Base-by-base conservation (phyloP, 2,113 vertebrate genomes). In the Python bivittatus region DNA sequence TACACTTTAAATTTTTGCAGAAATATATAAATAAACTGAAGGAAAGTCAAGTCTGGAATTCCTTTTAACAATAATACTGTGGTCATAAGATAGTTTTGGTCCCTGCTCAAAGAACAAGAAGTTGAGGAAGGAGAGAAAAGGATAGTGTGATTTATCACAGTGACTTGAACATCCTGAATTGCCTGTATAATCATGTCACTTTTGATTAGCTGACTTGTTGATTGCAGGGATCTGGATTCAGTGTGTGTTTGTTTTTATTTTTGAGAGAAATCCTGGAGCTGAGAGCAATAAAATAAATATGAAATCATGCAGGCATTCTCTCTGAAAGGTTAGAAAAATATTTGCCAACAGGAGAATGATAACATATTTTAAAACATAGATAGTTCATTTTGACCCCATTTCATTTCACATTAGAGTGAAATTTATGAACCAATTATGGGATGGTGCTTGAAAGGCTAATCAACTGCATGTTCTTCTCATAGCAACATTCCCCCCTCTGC, bases 341-440 rank as follows among this genome's bases (percentile, higher is more conserved):
- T 1, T 0, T 83, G 54, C 83, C 85, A 92, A 91, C 88, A 57
- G 91, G 91, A 96, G 92, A 96, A 68, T 92, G 92, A 79, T 22
- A 93, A 88, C 79, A 94, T 86, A 64, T 86, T 8, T 96, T 96
- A 95, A 91, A 95, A 95, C 96, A 92, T 91, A 88, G 13, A 90
- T 94, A n/a, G 68, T 85, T 96, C 25, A 5, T 95, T 96, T 97
- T 84, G 0, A 93, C 10, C 38, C 89, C 6, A 94, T 96, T 91
- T 86, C 90, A 2, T 96, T 97, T 94, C 44, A 93, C 92, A 53
- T 95, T 94, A 1, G 25, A 93, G 56, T 88, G 83, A 93, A 93
- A 97, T 96, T 94, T 96, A 92, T 88, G 68, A 95, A 54, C 88
- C 79, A 25, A 8, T 94, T 94, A 91, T 0, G 0, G 48, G 60